Conservation (phyloP, 2,113 vertebrate species). For the Penelope pileata region DNA sequence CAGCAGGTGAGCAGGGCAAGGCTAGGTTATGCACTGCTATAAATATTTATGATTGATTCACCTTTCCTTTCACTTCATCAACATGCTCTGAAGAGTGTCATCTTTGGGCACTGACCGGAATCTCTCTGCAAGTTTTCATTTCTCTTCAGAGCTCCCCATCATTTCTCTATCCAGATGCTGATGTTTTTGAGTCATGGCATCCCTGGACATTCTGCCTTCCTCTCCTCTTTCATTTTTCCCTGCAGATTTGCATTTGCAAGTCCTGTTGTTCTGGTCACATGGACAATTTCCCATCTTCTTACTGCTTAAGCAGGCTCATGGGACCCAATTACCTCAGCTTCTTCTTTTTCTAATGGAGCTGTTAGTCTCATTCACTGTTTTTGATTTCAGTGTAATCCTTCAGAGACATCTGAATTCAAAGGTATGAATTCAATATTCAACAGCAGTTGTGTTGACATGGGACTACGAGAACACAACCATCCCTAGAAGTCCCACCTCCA, state of each 20-base stretch:
- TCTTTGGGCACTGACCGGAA: background rate
- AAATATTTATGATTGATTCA: background rate
- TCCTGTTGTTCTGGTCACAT: slow-evolving; percentile 7
- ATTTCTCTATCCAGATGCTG: background rate
- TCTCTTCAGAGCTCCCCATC: background rate
- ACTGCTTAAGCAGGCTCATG: slow-evolving; percentile 29
- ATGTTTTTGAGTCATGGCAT: background rate
- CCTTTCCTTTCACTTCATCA: background rate
- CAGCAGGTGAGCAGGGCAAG: background rate
- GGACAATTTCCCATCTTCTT: slow-evolving; percentile 39
- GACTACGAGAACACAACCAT: background rate
- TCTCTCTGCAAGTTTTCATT: background rate
- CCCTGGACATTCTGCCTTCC: background rate
- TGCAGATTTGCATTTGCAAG: background rate
- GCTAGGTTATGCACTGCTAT: background rate
- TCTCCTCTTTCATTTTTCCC: slow-evolving; percentile 30
- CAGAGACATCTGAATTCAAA: slow-evolving; percentile 49
- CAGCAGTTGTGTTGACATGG: background rate
- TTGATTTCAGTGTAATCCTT: slow-evolving; percentile 1
- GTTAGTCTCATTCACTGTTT: slow-evolving; percentile 35
- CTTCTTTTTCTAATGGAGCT: slow-evolving; percentile 42
- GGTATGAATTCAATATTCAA: background rate
- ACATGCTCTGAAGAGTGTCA: background rate
- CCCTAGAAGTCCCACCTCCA: background rate
- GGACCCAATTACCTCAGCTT: slow-evolving; percentile 65